A percentile compares a stretch with the other conserved stretches of the same genome.
These are phyloP conservation scores for Sebastes nivosus DNA, from an alignment of 2,797 vertebrate species.

Conservation along the genomic window DNA sequence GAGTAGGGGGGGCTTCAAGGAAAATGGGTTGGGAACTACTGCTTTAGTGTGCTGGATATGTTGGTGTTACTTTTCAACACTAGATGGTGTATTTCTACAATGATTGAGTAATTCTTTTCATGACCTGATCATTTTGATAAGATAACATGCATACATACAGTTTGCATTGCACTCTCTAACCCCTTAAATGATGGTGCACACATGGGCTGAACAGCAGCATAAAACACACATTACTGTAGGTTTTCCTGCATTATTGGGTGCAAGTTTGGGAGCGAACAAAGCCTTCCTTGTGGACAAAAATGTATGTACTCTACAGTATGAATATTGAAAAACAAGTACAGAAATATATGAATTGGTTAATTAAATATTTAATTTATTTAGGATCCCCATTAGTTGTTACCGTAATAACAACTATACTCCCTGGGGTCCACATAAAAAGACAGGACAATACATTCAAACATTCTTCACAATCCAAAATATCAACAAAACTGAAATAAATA, in stretches of 20 bases:
- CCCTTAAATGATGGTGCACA: not conserved
- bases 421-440: not conserved
- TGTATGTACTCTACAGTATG: not conserved
- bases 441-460: not conserved
- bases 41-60: not conserved
- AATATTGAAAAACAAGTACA: not conserved
- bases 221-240: not conserved
- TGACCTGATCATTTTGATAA: not conserved
- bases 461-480: not conserved
- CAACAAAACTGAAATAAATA: not conserved
- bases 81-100: constrained; percentile 42
- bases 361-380: not conserved
- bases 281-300: not conserved
- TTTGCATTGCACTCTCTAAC: not conserved
- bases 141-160: not conserved
- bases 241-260: not conserved
- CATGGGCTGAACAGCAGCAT: not conserved
- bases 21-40: not conserved
- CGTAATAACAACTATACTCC: not conserved
- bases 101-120: not conserved
- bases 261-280: not conserved
- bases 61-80: constrained; percentile 20
- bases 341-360: not conserved
- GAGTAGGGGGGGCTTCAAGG: rapidly evolving
- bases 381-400: too few species aligned